Evolutionary conservation across 2,797 vertebrate species (phyloP).

Genomic region (Paguma larvata): DNA sequence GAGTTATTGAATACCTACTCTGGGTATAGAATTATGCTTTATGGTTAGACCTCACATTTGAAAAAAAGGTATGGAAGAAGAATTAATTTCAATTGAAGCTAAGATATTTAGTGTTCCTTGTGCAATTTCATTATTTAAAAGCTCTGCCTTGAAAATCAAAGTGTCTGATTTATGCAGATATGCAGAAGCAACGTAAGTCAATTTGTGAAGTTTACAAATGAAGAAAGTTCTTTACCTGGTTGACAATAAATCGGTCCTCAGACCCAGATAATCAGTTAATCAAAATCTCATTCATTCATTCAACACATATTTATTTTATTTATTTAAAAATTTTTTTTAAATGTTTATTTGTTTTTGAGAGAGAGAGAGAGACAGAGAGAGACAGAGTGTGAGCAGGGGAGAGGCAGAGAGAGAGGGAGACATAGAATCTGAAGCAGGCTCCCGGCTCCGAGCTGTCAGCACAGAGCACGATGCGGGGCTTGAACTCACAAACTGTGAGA

Average conservation of each 20-base stretch:
- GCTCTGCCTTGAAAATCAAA: conserved; percentile 18
- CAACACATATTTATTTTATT: not conserved
- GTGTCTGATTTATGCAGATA: not conserved
- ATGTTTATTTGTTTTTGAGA: too few relatives aligned
- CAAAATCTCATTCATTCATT: not conserved
- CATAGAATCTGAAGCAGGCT: too few relatives aligned
- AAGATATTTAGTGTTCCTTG: not conserved
- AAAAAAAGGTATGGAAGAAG: conserved; percentile 14
- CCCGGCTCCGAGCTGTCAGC: too few relatives aligned
- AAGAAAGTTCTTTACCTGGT: not conserved
- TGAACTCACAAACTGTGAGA: too few relatives aligned
- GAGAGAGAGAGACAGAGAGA: too few relatives aligned
- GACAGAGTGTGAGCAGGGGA: too few relatives aligned
- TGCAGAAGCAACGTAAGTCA: not conserved
- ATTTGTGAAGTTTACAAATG: not conserved
- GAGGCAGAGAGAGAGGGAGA: too few relatives aligned
- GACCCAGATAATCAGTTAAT: not conserved
- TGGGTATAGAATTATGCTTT: conserved; percentile 8
- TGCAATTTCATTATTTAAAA: conserved; percentile 34
- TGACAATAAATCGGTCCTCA: not conserved
- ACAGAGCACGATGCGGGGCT: too few relatives aligned
- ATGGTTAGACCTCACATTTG: not conserved
- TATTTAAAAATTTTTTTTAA: too few relatives aligned
- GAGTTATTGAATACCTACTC: not conserved
- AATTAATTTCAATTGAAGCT: not conserved